Evolutionary conservation across 2,888 invertebrate genomes (phyloP), one percentile per base, ranked within the genome.

Genomic region (Listrodromus nycthemerus): DNA sequence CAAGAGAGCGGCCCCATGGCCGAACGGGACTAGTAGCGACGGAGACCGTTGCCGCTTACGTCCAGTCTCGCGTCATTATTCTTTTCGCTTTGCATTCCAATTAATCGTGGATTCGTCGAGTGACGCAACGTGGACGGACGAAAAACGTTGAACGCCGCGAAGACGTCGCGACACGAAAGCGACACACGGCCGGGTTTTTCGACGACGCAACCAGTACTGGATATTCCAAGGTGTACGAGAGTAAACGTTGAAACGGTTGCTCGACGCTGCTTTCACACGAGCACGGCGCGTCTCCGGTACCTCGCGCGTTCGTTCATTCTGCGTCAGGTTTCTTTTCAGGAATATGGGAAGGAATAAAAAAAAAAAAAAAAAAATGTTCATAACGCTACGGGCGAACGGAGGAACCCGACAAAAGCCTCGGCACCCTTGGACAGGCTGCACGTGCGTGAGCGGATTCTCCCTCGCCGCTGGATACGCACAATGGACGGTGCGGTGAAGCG

Each of bases 251-350:
- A n/a, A n/a, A n/a, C n/a, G n/a, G n/a, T n/a, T n/a, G n/a, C n/a
- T 10, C 24, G 55, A 55, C 19, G 55, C 21, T 24, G 55, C 16
- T 27, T 58, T 58, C 58, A 24, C 58, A 58, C 58, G 58, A 27
- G 24, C 27, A 13, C 16, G 16, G 58, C 58, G 58, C 58, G 58
- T 13, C 24, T 58, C 30, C n/a, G n/a, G 61, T 84, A 77, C 76
- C 45, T 78, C 48, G 58, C 48, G 58, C 76, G 48, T 70, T 83
- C 87, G 87, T 85, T 86, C 86, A 86, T 89, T 89, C 88, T 89
- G 85, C 86, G 87, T 86, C 86, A 86, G 88, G 89, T 88, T 91
- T 90, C 91, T 92, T 92, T 91, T 91, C 91, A 91, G 80, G 87
- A 91, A 91, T 91, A 91, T 90, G 91, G 90, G 90, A 91, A n/a